Evolutionary conservation across 1,140 invertebrate species (phyloP), one percentile per base, ranked within the genome.

Genomic region (Anastatus disparis): DNA sequence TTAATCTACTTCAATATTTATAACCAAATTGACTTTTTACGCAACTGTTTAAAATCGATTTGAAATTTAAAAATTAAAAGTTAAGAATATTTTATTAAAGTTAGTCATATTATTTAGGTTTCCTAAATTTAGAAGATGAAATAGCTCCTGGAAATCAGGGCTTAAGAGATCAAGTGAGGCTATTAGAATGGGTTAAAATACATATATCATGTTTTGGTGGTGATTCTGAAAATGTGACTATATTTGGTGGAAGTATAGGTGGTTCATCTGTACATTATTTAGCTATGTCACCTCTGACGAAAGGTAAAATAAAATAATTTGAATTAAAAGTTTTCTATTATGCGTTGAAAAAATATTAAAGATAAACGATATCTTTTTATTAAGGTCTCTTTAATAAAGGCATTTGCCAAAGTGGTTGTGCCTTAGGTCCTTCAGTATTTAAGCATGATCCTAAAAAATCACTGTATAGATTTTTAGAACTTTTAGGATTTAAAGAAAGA

Each of bases 351-450:
- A n/a, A n/a, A 8, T 15, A 12, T 12, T 7, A 12, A n/a, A n/a
- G 6, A 17, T n/a, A 48, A n/a, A n/a, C n/a, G 13, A n/a, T 6
- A n/a, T 12, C 20, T 7, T 7, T 48, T 24, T 22, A 42, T 50
- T 29, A 65, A 92, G 91, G 90, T 27, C 76, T 93, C 22, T 92
- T 93, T 75, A 89, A 91, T 61, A 88, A 88, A 74, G 91, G 83
- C 0, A 93, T 93, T 44, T 87, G 90, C 2, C 89, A 93, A 85
- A 93, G 92, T 77, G 94, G 94, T 6, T 91, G 90, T 0, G 89
- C 91, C 13, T 80, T 92, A 22, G 90, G 90, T 79, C 88, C 91
- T 0, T 95, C 93, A 93, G 90, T 93, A 0, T 86, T 90, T 44
- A 87, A 91, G 3, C 38, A 59, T 2, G 44, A 6, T 80, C 82